A percentile compares a stretch with the other conserved stretches of the same genome.
These are phyloP conservation scores for Perca schrenkii DNA, from an alignment of 2,113 vertebrate genomes.

Conservation along the genomic window DNA sequence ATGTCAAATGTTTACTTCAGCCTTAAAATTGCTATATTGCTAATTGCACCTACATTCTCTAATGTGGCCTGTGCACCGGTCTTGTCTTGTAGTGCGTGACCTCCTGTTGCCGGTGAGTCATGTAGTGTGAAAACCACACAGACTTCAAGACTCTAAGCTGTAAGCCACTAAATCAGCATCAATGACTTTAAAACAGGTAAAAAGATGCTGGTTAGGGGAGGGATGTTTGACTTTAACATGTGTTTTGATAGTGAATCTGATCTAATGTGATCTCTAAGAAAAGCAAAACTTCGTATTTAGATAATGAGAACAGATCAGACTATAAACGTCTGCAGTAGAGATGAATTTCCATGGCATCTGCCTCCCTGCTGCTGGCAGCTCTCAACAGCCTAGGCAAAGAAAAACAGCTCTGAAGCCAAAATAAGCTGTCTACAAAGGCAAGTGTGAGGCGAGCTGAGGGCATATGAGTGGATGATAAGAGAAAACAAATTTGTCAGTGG, in stretches of 20 bases:
- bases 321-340: background rate
- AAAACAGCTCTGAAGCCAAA: slow-evolving; percentile 50
- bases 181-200: background rate
- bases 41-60: too few species aligned
- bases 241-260: background rate
- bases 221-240: background rate
- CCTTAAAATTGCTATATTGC: background rate
- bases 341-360: slow-evolving; percentile 16
- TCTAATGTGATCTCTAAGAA: background rate
- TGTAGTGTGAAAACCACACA: too few species aligned
- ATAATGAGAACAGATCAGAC: background rate
- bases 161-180: background rate
- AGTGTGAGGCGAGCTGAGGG: slow-evolving; percentile 36
- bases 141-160: too few species aligned
- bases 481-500: slow-evolving; percentile 25
- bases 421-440: slow-evolving; percentile 30
- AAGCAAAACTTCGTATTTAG: background rate
- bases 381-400: slow-evolving; percentile 12
- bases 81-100: too few species aligned
- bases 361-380: slow-evolving; percentile 27
- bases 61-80: too few species aligned
- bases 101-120: too few species aligned
- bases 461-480: slow-evolving; percentile 19
- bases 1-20: background rate
- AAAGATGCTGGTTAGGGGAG: background rate